Evolutionary conservation across 2,113 vertebrate species (phyloP), one percentile per base, ranked within the genome.

Genomic region (Heloderma charlesbogerti): DNA sequence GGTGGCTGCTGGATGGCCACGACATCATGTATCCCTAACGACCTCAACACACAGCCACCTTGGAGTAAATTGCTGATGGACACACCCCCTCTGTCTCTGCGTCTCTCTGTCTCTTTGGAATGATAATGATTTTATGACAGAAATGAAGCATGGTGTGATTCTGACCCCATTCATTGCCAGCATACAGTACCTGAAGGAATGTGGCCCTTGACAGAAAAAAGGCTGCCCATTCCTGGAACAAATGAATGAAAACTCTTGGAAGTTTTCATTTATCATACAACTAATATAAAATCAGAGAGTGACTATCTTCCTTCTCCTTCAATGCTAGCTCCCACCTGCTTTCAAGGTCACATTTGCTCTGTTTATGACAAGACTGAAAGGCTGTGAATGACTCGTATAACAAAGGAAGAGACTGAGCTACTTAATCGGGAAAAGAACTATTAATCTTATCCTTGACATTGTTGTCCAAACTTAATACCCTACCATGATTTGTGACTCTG

Each of bases 381-480:
- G 22, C 15, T 66, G 3, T 84, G 79, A 66, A 69, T 88, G 25
- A 74, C 60, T 84, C 40, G 27, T 84, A 37, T 51, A 78, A 75
- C 25, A 77, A 88, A 75, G 71, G 40, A 77, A 67, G 31, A 77
- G 45, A 84, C 25, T 77, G 80, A 34, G 51, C 27, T 88, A 45
- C 48, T 87, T 57, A 85, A 82, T 87, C 25, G 40, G 72, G 29
- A 63, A 74, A 60, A 6, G 27, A 51, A 67, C 92, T 77, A 86
- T 81, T 88, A 43, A 71, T 90, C 63, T 90, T 86, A 90, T 40
- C 63, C 27, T n/a, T 71, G 84, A 71, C 43, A 80, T 89, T 71
- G 84, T 80, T 86, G 34, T 77, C 0, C 0, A 48, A 67, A 66
- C 4, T 4, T 86, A 94, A 89, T 88, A 54, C 6, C 3, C 40